A percentile compares a stretch with the other conserved stretches of the same genome.
Evolutionary conservation across 2,113 vertebrate genomes (phyloP).

Genomic region (Dolichotis patagonum): DNA sequence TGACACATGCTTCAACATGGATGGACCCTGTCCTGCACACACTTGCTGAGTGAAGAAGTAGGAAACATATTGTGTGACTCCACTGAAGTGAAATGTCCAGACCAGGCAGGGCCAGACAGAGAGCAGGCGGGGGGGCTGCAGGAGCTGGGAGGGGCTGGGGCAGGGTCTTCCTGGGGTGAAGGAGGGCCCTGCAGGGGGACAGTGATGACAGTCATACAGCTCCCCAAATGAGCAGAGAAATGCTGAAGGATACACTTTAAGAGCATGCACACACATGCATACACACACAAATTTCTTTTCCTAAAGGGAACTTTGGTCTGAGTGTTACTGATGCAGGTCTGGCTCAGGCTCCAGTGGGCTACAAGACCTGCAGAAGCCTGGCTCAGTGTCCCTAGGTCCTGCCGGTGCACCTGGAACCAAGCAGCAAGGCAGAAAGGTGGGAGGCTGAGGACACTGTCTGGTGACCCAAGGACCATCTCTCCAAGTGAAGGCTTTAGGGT

Average conservation of each 20-base stretch:
- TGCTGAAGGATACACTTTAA: not conserved
- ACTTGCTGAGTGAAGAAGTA: not conserved
- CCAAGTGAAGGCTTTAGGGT: not conserved
- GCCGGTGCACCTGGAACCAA: not conserved
- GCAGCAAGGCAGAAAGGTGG: not conserved
- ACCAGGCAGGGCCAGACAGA: rapidly evolving
- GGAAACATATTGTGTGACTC: rapidly evolving
- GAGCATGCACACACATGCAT: not conserved
- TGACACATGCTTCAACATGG: rapidly evolving
- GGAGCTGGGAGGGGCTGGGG: rapidly evolving
- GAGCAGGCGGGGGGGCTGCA: rapidly evolving
- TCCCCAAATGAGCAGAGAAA: not conserved
- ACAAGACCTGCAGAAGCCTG: not conserved
- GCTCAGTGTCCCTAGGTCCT: not conserved
- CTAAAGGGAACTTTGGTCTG: not conserved
- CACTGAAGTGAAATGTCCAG: rapidly evolving
- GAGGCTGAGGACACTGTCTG: too few relatives aligned
- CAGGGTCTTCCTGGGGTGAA: rapidly evolving
- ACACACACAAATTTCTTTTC: not conserved
- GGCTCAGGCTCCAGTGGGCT: not conserved
- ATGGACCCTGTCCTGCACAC: not conserved
- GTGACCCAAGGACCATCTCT: not conserved
- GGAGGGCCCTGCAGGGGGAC: not conserved
- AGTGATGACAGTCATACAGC: rapidly evolving
- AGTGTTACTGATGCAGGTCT: not conserved